Percentiles rank a stretch among this genome's conserved stretches.
Conservation (phyloP, 2,113 vertebrate genomes). For the Leptobrachium leishanense region DNA sequence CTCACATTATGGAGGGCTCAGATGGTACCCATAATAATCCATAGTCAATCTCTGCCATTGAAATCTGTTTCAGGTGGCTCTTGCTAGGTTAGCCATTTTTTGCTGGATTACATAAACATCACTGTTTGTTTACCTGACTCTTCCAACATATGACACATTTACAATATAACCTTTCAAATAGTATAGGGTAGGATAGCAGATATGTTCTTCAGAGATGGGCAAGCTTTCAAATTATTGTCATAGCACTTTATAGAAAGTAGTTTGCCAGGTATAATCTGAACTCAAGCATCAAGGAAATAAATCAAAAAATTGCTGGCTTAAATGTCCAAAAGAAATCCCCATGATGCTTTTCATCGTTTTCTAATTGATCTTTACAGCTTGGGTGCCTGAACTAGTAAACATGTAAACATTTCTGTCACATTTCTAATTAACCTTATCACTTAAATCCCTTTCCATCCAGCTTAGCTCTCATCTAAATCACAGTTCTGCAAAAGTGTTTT, state of each 20-base stretch:
- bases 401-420: slow-evolving; percentile 15
- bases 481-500: slow-evolving; percentile 1
- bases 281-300: background rate
- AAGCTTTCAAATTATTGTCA: no score
- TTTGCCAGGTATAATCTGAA: background rate
- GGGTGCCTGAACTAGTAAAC: slow-evolving; percentile 5
- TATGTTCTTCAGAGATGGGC: no score
- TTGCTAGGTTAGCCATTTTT: no score
- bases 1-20: no score
- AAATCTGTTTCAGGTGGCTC: no score
- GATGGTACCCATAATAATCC: no score
- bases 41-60: no score
- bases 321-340: background rate
- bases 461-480: slow-evolving; percentile 20
- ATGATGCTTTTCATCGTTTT: background rate
- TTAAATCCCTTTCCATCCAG: background rate
- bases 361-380: background rate
- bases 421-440: slow-evolving; percentile 44
- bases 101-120: no score
- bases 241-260: background rate
- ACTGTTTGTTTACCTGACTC: no score
- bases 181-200: no score
- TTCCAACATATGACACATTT: no score
- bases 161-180: no score
- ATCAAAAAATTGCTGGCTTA: background rate